Evolutionary conservation across 2,888 invertebrate genomes (phyloP).

Genomic region (Drosophila subsilvestris): DNA sequence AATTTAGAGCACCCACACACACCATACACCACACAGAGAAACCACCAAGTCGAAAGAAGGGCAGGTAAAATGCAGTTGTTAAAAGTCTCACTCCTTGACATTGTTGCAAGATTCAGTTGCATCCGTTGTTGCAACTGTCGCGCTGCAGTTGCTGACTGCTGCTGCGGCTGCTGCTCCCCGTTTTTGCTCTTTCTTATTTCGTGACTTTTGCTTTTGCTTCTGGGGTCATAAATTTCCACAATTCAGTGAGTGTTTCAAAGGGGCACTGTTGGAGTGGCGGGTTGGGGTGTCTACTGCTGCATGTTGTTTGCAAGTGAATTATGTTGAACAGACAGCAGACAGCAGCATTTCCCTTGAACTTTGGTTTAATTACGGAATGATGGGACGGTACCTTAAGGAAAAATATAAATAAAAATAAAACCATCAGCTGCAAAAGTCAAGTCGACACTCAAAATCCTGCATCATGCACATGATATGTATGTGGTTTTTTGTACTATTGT

Average conservation of each 20-base stretch:
- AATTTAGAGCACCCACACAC: conserved; percentile 70
- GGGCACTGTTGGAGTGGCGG: neutral
- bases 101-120: conserved; percentile 62
- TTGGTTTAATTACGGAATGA: conserved; percentile 34
- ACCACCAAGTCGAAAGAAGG: neutral
- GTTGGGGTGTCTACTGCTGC: conserved; percentile 74
- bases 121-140: conserved; percentile 54
- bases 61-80: conserved; percentile 76
- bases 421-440: no score
- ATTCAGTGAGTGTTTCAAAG: conserved; percentile 32
- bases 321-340: conserved; percentile 49
- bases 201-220: conserved; percentile 52
- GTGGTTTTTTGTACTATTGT: no score
- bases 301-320: conserved; percentile 63
- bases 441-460: neutral
- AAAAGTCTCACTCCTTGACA: conserved; percentile 62
- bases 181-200: conserved; percentile 47
- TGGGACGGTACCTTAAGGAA: neutral
- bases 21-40: conserved; percentile 6
- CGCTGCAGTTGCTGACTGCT: conserved; percentile 43
- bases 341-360: conserved; percentile 15
- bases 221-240: conserved; percentile 76
- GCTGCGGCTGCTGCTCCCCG: conserved; percentile 62
- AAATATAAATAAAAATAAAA: no score
- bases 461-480: neutral